phyloP scores from a whole-genome alignment of 2,888 invertebrate genomes.

The Xestia sexstrigata region DNA sequence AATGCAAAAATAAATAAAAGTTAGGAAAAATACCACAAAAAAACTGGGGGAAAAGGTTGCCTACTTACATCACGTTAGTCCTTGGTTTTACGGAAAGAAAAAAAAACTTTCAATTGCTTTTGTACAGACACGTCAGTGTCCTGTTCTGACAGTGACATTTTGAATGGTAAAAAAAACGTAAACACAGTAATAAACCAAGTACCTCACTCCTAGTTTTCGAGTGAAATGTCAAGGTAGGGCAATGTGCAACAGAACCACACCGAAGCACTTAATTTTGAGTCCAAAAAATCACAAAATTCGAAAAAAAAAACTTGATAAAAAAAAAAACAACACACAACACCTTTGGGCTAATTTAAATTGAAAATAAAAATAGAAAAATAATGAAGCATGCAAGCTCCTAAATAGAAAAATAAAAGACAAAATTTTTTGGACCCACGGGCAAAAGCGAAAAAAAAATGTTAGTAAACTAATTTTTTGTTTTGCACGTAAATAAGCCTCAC shows the following conservation, averaged over 20 bases:
- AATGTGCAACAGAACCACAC: conserved; percentile 86
- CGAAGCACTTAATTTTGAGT: conserved; percentile 84
- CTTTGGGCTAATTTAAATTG: conserved; percentile 83
- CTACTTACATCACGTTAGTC: conserved; percentile 85
- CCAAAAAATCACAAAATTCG: conserved; percentile 84
- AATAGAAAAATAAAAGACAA: conserved; percentile 63
- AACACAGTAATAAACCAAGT: conserved; percentile 78
- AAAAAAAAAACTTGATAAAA: conserved; percentile 61
- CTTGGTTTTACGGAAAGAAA: conserved; percentile 76
- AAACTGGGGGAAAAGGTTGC: conserved; percentile 60
- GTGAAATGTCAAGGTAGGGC: conserved; percentile 90
- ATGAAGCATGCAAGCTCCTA: conserved; percentile 77
- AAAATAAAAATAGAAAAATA: conserved; percentile 55
- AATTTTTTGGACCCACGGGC: conserved; percentile 88
- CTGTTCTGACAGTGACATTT: conserved; percentile 78
- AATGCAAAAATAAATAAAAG: conserved; percentile 69
- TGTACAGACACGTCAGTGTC: conserved; percentile 81
- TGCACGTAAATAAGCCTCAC: conserved; percentile 80
- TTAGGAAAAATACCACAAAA: conserved; percentile 68
- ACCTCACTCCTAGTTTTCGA: conserved; percentile 84
- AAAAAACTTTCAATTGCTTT: conserved; percentile 70
- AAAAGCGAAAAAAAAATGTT: conserved; percentile 78
- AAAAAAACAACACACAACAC: conserved; percentile 84
- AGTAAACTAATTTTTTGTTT: conserved; percentile 74
- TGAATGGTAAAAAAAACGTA: conserved; percentile 72